phyloP scores from a whole-genome alignment of 1,140 invertebrate genomes.

The Gonioctena quinquepunctata region DNA sequence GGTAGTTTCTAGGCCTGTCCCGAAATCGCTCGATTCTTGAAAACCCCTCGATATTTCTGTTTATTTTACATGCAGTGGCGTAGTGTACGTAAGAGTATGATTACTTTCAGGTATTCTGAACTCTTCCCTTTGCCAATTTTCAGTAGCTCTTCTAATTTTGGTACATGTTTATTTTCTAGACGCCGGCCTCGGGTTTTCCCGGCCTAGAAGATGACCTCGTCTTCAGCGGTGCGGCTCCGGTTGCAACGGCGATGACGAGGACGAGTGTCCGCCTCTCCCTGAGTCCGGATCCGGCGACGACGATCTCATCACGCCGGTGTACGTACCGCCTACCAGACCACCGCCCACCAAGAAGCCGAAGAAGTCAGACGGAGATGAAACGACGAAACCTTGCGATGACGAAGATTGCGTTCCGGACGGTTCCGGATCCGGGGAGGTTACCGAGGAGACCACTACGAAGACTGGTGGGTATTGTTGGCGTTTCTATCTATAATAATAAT shows the following conservation, averaged over 20 bases:
- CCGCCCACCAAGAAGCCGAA: conserved; percentile 63
- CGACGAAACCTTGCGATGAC: conserved; percentile 72
- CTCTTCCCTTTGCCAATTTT: too few species aligned
- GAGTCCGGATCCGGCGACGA: conserved; percentile 82
- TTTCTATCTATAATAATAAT: too few species aligned
- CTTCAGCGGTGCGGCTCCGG: conserved; percentile 86
- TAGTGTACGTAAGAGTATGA: too few species aligned
- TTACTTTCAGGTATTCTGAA: too few species aligned
- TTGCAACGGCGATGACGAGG: conserved; percentile 82
- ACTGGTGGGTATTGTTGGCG: too few species aligned
- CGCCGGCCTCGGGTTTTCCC: conserved; percentile 79
- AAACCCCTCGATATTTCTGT: too few species aligned
- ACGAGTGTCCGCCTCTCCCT: conserved; percentile 81
- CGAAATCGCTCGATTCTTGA: too few species aligned
- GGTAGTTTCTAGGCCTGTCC: too few species aligned
- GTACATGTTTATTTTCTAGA: too few species aligned
- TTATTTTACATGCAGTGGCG: too few species aligned
- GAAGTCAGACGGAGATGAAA: conserved; percentile 41
- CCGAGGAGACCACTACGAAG: conserved; percentile 58
- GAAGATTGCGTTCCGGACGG: conserved; percentile 76
- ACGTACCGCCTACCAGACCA: conserved; percentile 79
- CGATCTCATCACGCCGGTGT: conserved; percentile 89
- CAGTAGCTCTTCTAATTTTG: too few species aligned
- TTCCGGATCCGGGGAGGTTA: conserved; percentile 68
- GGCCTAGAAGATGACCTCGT: conserved; percentile 83